Evolutionary conservation across 2,888 invertebrate genomes (phyloP), one percentile per base, ranked within the genome.

Genomic region (Cetonia aurata): DNA sequence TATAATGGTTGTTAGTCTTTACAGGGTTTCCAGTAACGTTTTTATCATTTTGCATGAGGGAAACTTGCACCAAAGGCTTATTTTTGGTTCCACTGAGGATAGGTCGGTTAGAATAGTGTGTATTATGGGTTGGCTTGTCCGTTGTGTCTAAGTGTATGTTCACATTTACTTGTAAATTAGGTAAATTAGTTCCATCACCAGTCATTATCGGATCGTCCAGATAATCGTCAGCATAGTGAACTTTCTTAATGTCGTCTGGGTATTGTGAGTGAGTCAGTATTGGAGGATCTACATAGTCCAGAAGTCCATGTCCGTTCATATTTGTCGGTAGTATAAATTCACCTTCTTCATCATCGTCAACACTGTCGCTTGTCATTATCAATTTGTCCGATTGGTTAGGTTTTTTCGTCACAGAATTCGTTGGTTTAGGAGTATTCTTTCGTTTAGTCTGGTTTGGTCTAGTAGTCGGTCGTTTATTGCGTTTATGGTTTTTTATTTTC

Each of bases 101-200:
- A 25, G 48, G 44, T 42, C 19, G 19, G 25, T 17, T 48, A 19
- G 46, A 9, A 37, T 37, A 37, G 37, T 42, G 25, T n/a, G 15
- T 66, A 55, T 37, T 66, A n/a, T 25, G 25, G 4, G 56, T 59
- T 71, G 62, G 70, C 60, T 52, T 56, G 15, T 25, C 56, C 60
- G 60, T 70, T 6, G 69, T 37, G 55, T 74, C 60, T 31, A 76
- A 31, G 67, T 77, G 73, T 44, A 79, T 77, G 67, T 79, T 77
- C 46, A 79, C 77, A 67, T 78, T 78, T 4, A 79, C 75, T 42
- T 77, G 75, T 50, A 75, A 77, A 19, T 77, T 73, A 25, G 71
- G 57, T 0, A 41, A 33, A 6, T 55, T 33, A 25, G 37, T 50
- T n/a, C 37, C 33, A 17, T 50, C 48, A 50, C 17, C 15, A 50